phyloP scores from a whole-genome alignment of 2,797 vertebrate species.

The Phalanger gymnotis region DNA sequence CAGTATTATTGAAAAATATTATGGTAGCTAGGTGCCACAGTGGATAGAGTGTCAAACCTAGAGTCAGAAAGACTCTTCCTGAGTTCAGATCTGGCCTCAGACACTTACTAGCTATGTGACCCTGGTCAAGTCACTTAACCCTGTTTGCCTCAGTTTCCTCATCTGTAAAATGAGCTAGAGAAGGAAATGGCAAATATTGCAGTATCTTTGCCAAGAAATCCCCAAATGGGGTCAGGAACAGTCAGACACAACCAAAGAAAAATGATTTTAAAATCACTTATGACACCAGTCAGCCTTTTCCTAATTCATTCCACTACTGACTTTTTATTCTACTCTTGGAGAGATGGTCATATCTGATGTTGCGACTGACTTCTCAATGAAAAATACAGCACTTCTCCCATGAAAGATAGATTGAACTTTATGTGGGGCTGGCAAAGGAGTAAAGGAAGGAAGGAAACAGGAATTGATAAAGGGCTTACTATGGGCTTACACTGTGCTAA shows the following conservation, averaged over 20 bases:
- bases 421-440: conserved; percentile 2
- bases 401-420: conserved; percentile 24
- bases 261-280: background rate
- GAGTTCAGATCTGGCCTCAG: background rate
- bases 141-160: background rate
- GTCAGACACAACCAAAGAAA: background rate
- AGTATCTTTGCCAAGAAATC: background rate
- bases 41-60: background rate
- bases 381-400: background rate
- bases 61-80: background rate
- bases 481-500: background rate
- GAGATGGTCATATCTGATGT: background rate
- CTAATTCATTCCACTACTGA: background rate
- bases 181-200: background rate
- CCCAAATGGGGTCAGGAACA: background rate
- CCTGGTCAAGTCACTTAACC: background rate
- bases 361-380: background rate
- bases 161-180: background rate
- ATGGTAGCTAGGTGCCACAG: background rate
- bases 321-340: background rate
- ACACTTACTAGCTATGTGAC: background rate
- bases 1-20: background rate
- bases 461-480: background rate
- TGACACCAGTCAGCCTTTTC: background rate
- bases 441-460: background rate